A percentile compares a stretch with the other conserved stretches of the same genome.
Evolutionary conservation across 2,888 invertebrate genomes (phyloP).

Genomic region (Gonocerus acuteangulatus): DNA sequence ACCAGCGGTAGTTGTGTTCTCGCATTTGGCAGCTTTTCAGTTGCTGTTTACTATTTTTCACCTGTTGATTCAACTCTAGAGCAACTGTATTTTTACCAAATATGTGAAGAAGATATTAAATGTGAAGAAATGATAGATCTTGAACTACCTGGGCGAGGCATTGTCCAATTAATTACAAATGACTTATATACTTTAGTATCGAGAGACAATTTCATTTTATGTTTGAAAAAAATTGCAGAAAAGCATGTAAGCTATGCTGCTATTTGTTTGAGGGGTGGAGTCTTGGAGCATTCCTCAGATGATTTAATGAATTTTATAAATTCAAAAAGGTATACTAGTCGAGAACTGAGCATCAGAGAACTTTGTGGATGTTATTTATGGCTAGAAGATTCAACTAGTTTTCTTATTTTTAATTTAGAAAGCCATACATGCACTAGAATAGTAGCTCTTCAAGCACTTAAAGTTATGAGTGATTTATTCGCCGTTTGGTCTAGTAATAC

Average conservation of each 20-base stretch:
- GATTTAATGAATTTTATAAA: slow-evolving; percentile 9
- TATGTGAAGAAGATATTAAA: slow-evolving; percentile 4
- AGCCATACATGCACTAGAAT: neutral
- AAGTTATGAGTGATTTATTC: slow-evolving; percentile 6
- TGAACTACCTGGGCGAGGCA: slow-evolving; percentile 15
- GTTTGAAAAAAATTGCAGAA: slow-evolving; percentile 10
- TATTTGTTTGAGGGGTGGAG: slow-evolving; percentile 8
- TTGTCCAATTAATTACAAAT: slow-evolving; percentile 11
- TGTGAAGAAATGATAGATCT: slow-evolving; percentile 13
- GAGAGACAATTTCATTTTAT: slow-evolving; percentile 20
- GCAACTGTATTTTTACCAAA: slow-evolving; percentile 9
- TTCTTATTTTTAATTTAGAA: slow-evolving; percentile 13
- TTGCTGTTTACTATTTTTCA: slow-evolving; percentile 14
- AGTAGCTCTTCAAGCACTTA: neutral
- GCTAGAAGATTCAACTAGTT: slow-evolving; percentile 7
- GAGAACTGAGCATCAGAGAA: slow-evolving; percentile 5
- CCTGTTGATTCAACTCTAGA: slow-evolving; percentile 8
- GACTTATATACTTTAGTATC: slow-evolving; percentile 18
- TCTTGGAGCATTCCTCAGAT: slow-evolving; percentile 5
- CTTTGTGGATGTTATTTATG: neutral
- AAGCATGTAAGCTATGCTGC: slow-evolving; percentile 1
- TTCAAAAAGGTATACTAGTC: neutral
- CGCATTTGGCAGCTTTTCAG: slow-evolving; percentile 7
- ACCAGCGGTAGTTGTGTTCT: slow-evolving; percentile 5
- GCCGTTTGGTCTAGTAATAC: slow-evolving; percentile 2